Evolutionary conservation across 2,113 vertebrate genomes (phyloP).

Genomic region (Amphiprion ocellaris): DNA sequence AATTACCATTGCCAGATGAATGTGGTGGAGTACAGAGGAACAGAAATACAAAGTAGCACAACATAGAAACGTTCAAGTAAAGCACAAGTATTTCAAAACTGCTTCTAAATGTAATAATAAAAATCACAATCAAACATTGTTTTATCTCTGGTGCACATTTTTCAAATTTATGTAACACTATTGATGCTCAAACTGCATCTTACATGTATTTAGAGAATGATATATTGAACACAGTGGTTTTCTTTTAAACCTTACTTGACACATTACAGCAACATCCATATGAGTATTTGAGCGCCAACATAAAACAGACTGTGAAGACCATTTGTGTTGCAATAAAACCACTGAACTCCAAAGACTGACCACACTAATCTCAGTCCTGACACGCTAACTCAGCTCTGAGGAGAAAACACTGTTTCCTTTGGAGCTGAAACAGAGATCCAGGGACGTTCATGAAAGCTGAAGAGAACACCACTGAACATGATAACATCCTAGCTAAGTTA

Average conservation of each 20-base stretch:
- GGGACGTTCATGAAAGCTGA: neutral
- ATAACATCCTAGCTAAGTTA: conserved; percentile 28
- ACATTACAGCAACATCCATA: conserved; percentile 15
- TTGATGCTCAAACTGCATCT: neutral
- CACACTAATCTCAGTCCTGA: conserved; percentile 21
- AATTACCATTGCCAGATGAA: too few species aligned
- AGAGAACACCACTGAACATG: conserved; percentile 2
- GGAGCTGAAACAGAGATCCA: conserved; percentile 28
- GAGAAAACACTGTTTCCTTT: conserved; percentile 49
- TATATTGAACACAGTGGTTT: neutral
- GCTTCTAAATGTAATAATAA: neutral
- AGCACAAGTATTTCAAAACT: neutral
- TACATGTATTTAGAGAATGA: too few species aligned
- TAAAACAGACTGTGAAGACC: conserved; percentile 15
- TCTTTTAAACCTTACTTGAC: neutral
- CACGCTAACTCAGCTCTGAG: conserved; percentile 38
- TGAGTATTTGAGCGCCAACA: conserved; percentile 7
- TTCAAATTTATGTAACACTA: neutral
- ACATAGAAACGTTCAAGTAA: neutral
- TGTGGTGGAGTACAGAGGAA: neutral
- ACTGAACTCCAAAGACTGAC: conserved; percentile 32
- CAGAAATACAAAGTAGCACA: neutral
- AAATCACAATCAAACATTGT: neutral
- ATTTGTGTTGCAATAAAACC: conserved; percentile 25
- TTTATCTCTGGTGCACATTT: neutral